Evolutionary conservation across 2,888 invertebrate genomes (phyloP).

Genomic region (Caenorhabditis zanzibari): DNA sequence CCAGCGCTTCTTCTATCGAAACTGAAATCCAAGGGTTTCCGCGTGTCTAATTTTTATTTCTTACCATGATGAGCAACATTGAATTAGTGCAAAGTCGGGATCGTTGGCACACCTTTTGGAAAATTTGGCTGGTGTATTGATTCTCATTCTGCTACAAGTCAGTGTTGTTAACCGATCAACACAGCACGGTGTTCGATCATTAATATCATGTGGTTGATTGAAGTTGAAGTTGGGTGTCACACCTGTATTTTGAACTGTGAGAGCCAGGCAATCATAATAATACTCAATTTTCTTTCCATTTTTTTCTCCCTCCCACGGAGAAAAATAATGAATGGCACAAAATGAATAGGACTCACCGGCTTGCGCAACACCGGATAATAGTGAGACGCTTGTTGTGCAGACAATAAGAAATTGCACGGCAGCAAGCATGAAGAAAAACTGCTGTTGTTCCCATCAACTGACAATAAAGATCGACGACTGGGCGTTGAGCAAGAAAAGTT

Average conservation of each 20-base stretch:
- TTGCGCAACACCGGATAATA: slow-evolving; percentile 60
- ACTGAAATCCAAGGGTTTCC: slow-evolving; percentile 51
- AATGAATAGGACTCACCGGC: slow-evolving; percentile 56
- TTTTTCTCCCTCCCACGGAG: neutral
- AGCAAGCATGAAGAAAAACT: slow-evolving; percentile 46
- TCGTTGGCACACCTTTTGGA: slow-evolving; percentile 75
- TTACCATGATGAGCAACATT: slow-evolving; percentile 81
- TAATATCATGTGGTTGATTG: slow-evolving; percentile 64
- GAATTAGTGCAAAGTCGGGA: slow-evolving; percentile 81
- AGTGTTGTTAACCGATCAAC: slow-evolving; percentile 77
- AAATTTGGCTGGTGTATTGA: slow-evolving; percentile 69
- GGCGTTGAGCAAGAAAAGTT: neutral
- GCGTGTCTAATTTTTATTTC: neutral
- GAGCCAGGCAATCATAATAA: neutral
- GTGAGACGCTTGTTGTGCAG: slow-evolving; percentile 56
- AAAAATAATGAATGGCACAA: slow-evolving; percentile 31
- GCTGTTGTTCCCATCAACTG: slow-evolving; percentile 56
- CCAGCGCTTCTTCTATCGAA: slow-evolving; percentile 63
- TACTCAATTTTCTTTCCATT: neutral
- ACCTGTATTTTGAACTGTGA: slow-evolving; percentile 15
- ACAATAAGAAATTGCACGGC: slow-evolving; percentile 58
- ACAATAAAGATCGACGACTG: slow-evolving; percentile 20
- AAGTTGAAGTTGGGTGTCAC: slow-evolving; percentile 63
- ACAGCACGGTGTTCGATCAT: slow-evolving; percentile 81
- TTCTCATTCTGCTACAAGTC: slow-evolving; percentile 75